These are phyloP conservation scores for Lutraria rhynchaena DNA, from an alignment of 1,140 invertebrate species.

Conservation along the genomic window DNA sequence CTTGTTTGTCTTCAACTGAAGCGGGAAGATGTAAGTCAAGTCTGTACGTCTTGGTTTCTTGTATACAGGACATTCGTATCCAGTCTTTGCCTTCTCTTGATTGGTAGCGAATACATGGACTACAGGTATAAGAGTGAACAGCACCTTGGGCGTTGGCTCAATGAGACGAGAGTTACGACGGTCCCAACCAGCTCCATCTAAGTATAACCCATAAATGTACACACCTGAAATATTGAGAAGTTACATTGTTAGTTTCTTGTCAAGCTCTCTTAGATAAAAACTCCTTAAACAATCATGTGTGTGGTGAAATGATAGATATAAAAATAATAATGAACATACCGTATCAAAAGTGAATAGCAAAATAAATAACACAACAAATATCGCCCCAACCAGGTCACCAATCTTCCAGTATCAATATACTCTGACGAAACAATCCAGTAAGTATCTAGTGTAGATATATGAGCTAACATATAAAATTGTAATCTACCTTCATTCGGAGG, in stretches of 20 bases:
- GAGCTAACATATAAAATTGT: too few relatives aligned
- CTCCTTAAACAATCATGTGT: too few relatives aligned
- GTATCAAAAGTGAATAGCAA: too few relatives aligned
- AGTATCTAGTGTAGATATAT: too few relatives aligned
- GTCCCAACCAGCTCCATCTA: conserved; percentile 82
- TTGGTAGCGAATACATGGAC: conserved; percentile 97
- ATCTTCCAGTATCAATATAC: too few relatives aligned
- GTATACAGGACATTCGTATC: conserved; percentile 98
- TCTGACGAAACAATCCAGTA: too few relatives aligned
- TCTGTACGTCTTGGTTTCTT: conserved; percentile 96
- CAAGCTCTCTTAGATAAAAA: too few relatives aligned
- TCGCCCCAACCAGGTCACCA: too few relatives aligned
- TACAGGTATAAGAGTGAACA: conserved; percentile 80
- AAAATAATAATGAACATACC: too few relatives aligned
- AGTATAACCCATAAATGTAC: conserved; percentile 80
- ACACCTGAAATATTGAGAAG: conserved; percentile 72
- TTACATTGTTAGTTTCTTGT: too few relatives aligned
- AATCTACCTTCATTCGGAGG: conserved; percentile 79
- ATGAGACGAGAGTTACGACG: conserved; percentile 76
- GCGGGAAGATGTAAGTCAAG: conserved; percentile 96
- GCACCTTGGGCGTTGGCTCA: conserved; percentile 81
- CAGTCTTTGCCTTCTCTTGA: conserved; percentile 88
- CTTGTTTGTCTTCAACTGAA: conserved; percentile 90
- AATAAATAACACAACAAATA: too few relatives aligned
- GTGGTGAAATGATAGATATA: too few relatives aligned